Conservation (phyloP, 2,888 invertebrate genomes). For the Drosophila yooni region DNA sequence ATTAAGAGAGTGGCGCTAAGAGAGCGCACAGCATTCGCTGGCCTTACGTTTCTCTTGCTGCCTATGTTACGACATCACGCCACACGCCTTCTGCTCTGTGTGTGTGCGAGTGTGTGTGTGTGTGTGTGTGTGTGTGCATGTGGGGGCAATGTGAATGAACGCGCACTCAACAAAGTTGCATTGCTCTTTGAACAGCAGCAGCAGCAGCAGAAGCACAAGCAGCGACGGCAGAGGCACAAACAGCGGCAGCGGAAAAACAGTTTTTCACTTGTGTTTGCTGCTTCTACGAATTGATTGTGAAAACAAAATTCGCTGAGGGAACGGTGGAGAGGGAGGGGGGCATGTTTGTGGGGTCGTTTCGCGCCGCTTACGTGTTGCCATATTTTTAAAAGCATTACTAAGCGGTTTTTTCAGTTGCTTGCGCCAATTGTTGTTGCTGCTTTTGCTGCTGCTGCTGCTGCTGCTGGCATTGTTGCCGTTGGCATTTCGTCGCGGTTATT, state of each 20-base stretch:
- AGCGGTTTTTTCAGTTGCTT: conserved; percentile 63
- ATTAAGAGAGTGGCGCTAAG: conserved; percentile 48
- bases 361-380: conserved; percentile 78
- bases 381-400: conserved; percentile 81
- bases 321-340: background rate
- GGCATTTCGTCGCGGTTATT: conserved; percentile 15
- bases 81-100: conserved; percentile 45
- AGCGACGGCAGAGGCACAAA: conserved; percentile 7
- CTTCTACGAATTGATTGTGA: conserved; percentile 66
- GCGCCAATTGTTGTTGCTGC: conserved; percentile 49
- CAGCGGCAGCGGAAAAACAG: conserved; percentile 56
- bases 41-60: conserved; percentile 18
- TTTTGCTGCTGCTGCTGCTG: conserved; percentile 31
- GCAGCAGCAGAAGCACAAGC: conserved; percentile 4
- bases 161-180: conserved; percentile 66
- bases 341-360: conserved; percentile 25
- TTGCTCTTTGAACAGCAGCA: conserved; percentile 41
- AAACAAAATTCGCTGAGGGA: conserved; percentile 62
- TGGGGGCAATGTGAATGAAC: conserved; percentile 73
- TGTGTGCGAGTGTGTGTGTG: conserved; percentile 17
- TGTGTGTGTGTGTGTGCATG: conserved; percentile 31
- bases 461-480: background rate
- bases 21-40: conserved; percentile 24
- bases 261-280: conserved; percentile 52
- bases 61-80: conserved; percentile 75